Evolutionary conservation across 2,797 vertebrate species (phyloP).

Genomic region (Macroramphosus scolopax): DNA sequence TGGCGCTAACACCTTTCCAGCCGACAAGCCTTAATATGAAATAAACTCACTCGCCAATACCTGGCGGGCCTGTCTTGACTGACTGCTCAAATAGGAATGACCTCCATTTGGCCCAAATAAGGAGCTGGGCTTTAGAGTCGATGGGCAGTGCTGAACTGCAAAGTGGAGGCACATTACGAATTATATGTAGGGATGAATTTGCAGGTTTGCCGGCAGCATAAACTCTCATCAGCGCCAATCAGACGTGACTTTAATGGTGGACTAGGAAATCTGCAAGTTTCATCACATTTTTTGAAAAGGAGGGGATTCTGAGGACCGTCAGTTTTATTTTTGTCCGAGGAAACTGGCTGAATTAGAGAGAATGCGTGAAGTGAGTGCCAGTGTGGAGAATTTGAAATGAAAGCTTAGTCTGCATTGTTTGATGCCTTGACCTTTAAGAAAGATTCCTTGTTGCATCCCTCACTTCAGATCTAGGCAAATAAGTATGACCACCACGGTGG

Average conservation of each 20-base stretch:
- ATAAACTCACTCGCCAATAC: slow-evolving; percentile 71
- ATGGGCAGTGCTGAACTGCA: slow-evolving; percentile 55
- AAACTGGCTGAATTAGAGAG: slow-evolving; percentile 33
- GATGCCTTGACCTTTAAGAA: slow-evolving; percentile 46
- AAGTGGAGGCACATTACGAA: slow-evolving; percentile 52
- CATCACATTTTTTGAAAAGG: slow-evolving; percentile 23
- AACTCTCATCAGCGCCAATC: slow-evolving; percentile 60
- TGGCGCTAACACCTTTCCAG: slow-evolving; percentile 56
- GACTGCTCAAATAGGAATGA: slow-evolving; percentile 73
- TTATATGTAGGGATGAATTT: slow-evolving; percentile 53
- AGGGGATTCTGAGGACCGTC: slow-evolving; percentile 21
- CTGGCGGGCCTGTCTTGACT: slow-evolving; percentile 69
- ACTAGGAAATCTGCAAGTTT: slow-evolving; percentile 29
- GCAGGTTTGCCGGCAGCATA: slow-evolving; percentile 48
- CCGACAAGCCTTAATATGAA: slow-evolving; percentile 70
- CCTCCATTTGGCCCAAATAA: slow-evolving; percentile 70
- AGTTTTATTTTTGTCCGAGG: slow-evolving; percentile 40
- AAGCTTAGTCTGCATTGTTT: slow-evolving; percentile 41
- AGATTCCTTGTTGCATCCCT: slow-evolving; percentile 32
- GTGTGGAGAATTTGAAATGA: slow-evolving; percentile 36
- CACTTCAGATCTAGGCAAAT: slow-evolving; percentile 40
- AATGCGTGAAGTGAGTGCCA: slow-evolving; percentile 5
- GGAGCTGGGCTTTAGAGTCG: slow-evolving; percentile 57
- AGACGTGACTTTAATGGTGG: slow-evolving; percentile 49
- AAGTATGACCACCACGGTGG: slow-evolving; percentile 39